Conservation (phyloP, 1,140 invertebrate species). For the Drosophila cardini region DNA sequence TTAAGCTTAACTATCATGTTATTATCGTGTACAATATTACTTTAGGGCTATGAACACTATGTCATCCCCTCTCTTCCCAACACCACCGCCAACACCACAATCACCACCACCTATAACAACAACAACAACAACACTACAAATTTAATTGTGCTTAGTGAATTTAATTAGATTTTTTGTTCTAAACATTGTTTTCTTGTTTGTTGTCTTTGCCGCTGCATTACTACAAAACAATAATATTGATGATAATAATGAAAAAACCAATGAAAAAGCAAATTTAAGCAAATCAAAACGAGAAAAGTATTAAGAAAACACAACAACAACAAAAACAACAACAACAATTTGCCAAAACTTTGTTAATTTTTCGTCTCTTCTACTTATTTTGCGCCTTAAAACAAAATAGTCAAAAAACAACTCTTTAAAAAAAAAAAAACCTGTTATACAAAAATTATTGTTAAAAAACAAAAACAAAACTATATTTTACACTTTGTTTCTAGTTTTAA, state of each 20-base stretch:
- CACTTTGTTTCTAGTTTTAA: conserved; percentile 68
- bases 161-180: conserved; percentile 48
- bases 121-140: conserved; percentile 9
- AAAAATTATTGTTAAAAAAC: conserved; percentile 3
- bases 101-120: neutral
- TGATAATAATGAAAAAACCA: conserved; percentile 15
- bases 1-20: conserved; percentile 36
- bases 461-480: conserved; percentile 30
- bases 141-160: conserved; percentile 52
- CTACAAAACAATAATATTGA: conserved; percentile 18
- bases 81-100: neutral
- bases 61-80: neutral
- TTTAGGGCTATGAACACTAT: neutral
- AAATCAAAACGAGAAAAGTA: conserved; percentile 24
- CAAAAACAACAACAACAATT: conserved; percentile 33
- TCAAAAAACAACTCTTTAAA: conserved; percentile 34
- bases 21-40: conserved; percentile 42
- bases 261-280: neutral
- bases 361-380: conserved; percentile 22
- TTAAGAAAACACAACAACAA: conserved; percentile 38
- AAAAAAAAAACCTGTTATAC: conserved; percentile 6
- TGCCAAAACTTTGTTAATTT: conserved; percentile 34
- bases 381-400: conserved; percentile 29
- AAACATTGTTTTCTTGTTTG: conserved; percentile 30
- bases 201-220: conserved; percentile 36